A percentile compares a stretch with the other conserved stretches of the same genome.
These are phyloP conservation scores for Fopius arisanus DNA, from an alignment of 1,140 invertebrate genomes.

Conservation along the genomic window DNA sequence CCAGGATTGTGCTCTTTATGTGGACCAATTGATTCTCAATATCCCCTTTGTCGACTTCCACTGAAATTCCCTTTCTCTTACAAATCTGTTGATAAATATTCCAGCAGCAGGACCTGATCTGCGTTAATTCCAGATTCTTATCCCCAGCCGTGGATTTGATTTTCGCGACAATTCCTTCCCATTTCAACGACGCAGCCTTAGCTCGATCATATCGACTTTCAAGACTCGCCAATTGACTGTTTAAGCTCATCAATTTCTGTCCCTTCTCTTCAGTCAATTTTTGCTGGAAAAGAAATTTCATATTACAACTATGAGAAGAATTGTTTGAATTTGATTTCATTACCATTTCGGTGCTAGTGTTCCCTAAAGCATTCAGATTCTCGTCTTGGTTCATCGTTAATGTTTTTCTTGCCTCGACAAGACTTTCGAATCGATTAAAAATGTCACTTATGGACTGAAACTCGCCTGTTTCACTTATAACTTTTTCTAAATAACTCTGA, in stretches of 20 bases:
- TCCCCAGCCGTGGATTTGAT: constrained; percentile 47
- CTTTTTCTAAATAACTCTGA: constrained; percentile 66
- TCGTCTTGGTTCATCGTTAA: constrained; percentile 49
- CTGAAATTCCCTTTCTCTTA: constrained; percentile 45
- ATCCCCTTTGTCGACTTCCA: constrained; percentile 45
- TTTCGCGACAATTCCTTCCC: constrained; percentile 51
- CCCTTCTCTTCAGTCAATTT: constrained; percentile 51
- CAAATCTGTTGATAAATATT: constrained; percentile 61
- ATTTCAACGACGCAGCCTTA: constrained; percentile 46
- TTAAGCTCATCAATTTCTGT: constrained; percentile 52
- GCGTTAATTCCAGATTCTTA: constrained; percentile 52
- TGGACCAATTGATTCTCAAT: constrained; percentile 53
- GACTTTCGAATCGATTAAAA: constrained; percentile 68
- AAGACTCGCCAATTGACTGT: constrained; percentile 51
- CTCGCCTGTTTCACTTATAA: constrained; percentile 63
- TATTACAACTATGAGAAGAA: not conserved
- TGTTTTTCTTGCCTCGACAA: constrained; percentile 51
- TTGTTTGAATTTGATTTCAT: not conserved
- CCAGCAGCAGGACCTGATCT: constrained; percentile 53
- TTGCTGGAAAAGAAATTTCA: constrained; percentile 40
- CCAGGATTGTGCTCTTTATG: constrained; percentile 56
- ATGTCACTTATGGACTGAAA: constrained; percentile 68
- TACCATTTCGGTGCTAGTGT: constrained; percentile 49
- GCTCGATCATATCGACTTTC: constrained; percentile 48
- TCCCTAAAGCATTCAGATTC: constrained; percentile 49